Evolutionary conservation across 2,888 invertebrate genomes (phyloP).

Genomic region (Ochlodes sylvanus): DNA sequence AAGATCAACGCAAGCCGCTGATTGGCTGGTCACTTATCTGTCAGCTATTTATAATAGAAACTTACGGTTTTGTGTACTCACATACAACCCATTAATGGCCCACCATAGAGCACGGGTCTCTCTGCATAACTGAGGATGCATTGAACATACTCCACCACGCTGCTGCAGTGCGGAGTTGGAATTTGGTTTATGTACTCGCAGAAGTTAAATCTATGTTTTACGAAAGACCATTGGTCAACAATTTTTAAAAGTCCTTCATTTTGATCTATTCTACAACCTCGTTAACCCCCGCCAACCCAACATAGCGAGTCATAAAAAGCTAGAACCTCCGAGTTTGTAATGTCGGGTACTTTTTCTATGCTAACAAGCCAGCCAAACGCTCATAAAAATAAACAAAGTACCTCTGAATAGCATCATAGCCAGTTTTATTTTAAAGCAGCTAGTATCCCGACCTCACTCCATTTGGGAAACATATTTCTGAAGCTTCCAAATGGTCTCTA

Average conservation of each 20-base stretch:
- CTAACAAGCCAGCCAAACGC: slow-evolving; percentile 3
- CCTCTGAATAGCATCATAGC: background rate
- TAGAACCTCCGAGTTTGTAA: slow-evolving; percentile 1
- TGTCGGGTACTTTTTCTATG: slow-evolving; percentile 1
- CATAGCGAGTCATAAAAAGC: background rate
- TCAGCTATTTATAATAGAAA: too few species aligned
- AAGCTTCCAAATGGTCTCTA: too few species aligned
- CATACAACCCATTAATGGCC: too few species aligned
- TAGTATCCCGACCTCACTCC: background rate
- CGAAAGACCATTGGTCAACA: background rate
- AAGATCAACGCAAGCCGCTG: too few species aligned
- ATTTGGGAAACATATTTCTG: background rate
- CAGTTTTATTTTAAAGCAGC: background rate
- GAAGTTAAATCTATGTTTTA: too few species aligned
- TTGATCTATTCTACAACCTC: background rate
- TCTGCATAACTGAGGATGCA: too few species aligned
- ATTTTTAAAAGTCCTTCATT: background rate
- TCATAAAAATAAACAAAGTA: slow-evolving; percentile 16
- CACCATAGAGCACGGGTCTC: too few species aligned
- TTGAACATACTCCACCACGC: too few species aligned
- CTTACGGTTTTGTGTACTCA: too few species aligned
- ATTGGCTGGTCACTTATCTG: too few species aligned
- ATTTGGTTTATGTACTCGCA: too few species aligned
- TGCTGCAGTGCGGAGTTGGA: too few species aligned
- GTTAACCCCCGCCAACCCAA: background rate